Evolutionary conservation across 2,113 vertebrate genomes (phyloP), one percentile per base, ranked within the genome.

Genomic region (Thunnus thynnus): DNA sequence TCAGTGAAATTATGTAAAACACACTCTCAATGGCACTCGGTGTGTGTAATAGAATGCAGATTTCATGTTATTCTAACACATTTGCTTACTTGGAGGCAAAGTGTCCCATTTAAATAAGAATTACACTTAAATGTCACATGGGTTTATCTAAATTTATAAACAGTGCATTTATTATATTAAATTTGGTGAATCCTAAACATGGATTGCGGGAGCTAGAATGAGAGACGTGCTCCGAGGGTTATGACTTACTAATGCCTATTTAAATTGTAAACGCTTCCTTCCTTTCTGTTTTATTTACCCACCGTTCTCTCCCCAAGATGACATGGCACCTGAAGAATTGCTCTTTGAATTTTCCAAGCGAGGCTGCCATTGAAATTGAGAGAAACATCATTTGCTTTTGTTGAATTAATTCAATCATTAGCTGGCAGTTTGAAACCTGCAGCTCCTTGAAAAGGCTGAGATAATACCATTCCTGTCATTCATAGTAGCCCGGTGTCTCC

Each of bases 341-440:
- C 69, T 84, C 67, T 88, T 77, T 90, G 63, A 86, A 80, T 86
- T 75, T 52, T 48, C 58, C 72, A 3, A 6, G 77, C 18, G 55
- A 63, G 52, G 55, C 61, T 71, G 79, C 75, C 82, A 82, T 67
- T 70, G 78, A 85, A 68, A 82, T 74, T 3, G n/a, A 78, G 83
- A 75, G 76, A 84, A 81, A 93, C 87, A 91, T 92, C 69, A 82
- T 94, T 93, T 94, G 17, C 72, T 85, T 94, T 92, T 78, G 90
- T 87, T 72, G 60, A 90, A 88, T 86, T 90, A 88, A 90, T 89
- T 94, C 91, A 95, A 94, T 94, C 94, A 94, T 95, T 94, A 93
- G 92, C 41, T 52, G 84, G 65, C 86, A 17, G 50, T 80, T 86
- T 63, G 86, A 95, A 90, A 90, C 79, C 80, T 90, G 90, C 71